Evolutionary conservation across 2,888 invertebrate genomes (phyloP).

Genomic region (Caenorhabditis wallacei): DNA sequence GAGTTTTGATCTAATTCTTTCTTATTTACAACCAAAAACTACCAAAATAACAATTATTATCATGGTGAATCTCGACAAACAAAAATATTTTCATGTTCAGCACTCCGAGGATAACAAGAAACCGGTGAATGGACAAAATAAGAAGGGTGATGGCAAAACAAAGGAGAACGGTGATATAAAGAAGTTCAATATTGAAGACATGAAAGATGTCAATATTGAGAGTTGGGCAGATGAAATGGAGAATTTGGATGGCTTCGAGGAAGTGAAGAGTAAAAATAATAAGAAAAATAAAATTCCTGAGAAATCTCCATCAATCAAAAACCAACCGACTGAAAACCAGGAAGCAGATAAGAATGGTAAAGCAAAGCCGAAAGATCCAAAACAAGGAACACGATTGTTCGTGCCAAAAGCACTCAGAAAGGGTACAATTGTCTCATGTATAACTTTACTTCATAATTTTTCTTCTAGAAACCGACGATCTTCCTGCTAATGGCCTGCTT

Average conservation of each 20-base stretch:
- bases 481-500: slow-evolving; percentile 58
- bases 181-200: slow-evolving; percentile 46
- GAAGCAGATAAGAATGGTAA: slow-evolving; percentile 33
- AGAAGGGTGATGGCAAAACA: slow-evolving; percentile 8
- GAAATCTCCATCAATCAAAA: slow-evolving; percentile 20
- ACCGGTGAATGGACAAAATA: slow-evolving; percentile 25
- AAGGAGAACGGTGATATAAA: slow-evolving; percentile 33
- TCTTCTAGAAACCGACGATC: slow-evolving; percentile 50
- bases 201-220: slow-evolving; percentile 23
- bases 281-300: slow-evolving; percentile 49
- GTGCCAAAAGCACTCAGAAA: slow-evolving; percentile 63
- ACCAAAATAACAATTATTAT: neutral
- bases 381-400: slow-evolving; percentile 54
- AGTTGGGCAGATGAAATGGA: slow-evolving; percentile 56
- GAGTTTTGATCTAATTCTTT: neutral
- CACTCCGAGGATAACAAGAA: slow-evolving; percentile 39
- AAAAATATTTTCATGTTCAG: too few relatives aligned
- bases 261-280: slow-evolving; percentile 61
- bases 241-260: slow-evolving; percentile 38
- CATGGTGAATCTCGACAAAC: neutral
- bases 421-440: slow-evolving; percentile 11
- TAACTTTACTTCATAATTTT: neutral
- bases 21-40: neutral
- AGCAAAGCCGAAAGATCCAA: slow-evolving; percentile 33
- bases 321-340: slow-evolving; percentile 17